These are phyloP conservation scores for Ischnura elegans DNA, from an alignment of 2,888 invertebrate species.

Conservation along the genomic window DNA sequence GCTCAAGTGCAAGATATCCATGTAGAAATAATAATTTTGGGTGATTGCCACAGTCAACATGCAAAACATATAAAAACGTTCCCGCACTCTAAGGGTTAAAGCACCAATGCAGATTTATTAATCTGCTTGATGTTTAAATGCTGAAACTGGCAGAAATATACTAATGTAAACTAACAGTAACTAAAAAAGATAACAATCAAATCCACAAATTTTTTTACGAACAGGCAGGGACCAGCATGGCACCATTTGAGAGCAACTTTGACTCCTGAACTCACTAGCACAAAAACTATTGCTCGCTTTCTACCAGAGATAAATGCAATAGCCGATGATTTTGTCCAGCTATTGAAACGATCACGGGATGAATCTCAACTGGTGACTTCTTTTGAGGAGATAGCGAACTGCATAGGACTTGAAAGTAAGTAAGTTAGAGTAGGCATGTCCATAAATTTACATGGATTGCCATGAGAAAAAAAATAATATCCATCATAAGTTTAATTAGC, in stretches of 20 bases:
- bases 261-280: slow-evolving; percentile 88
- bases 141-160: too few species aligned
- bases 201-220: slow-evolving; percentile 66
- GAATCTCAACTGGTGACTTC: slow-evolving; percentile 80
- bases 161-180: too few species aligned
- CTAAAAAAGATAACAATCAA: not conserved
- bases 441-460: not conserved
- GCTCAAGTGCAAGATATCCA: too few species aligned
- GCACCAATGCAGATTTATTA: not conserved
- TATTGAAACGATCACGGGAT: slow-evolving; percentile 81
- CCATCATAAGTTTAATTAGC: too few species aligned
- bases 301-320: slow-evolving; percentile 87
- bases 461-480: too few species aligned
- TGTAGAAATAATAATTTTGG: too few species aligned
- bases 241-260: slow-evolving; percentile 85
- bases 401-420: slow-evolving; percentile 89
- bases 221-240: slow-evolving; percentile 89
- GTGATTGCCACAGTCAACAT: too few species aligned
- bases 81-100: not conserved
- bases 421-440: slow-evolving; percentile 70
- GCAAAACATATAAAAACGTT: too few species aligned
- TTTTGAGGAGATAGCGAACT: slow-evolving; percentile 87
- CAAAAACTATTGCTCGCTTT: slow-evolving; percentile 87
- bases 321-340: slow-evolving; percentile 87
- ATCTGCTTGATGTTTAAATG: not conserved